These are phyloP conservation scores for Podarcis muralis DNA, from an alignment of 2,113 vertebrate species.

Conservation along the genomic window DNA sequence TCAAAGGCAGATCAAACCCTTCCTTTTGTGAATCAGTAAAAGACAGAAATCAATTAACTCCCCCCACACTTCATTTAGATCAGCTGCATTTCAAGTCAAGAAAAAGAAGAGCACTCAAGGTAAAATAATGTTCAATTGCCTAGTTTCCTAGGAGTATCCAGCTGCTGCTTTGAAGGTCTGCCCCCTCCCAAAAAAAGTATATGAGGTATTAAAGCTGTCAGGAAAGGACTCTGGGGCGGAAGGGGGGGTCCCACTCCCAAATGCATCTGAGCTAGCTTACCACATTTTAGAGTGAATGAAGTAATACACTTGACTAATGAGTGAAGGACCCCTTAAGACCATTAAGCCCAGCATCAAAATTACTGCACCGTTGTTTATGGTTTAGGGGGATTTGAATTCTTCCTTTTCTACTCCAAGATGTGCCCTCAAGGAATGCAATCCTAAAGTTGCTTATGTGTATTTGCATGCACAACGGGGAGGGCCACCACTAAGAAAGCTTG, in stretches of 20 bases:
- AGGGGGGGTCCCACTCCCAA: no score
- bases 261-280: no score
- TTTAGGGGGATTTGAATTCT: no score
- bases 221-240: no score
- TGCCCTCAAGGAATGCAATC: background rate
- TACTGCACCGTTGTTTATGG: no score
- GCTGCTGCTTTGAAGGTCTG: background rate
- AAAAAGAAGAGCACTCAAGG: background rate
- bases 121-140: background rate
- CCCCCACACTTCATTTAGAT: background rate
- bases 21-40: background rate
- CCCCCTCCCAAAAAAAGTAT: no score
- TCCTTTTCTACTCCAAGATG: background rate
- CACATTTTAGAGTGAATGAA: no score
- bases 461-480: background rate
- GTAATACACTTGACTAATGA: no score
- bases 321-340: no score
- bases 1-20: background rate
- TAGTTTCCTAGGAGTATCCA: background rate
- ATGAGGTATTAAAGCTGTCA: no score
- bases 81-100: background rate
- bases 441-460: background rate
- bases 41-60: background rate
- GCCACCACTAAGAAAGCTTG: background rate
- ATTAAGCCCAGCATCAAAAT: no score